Evolutionary conservation across 2,113 vertebrate species (phyloP).

Genomic region (Poeciliopsis occidentalis): DNA sequence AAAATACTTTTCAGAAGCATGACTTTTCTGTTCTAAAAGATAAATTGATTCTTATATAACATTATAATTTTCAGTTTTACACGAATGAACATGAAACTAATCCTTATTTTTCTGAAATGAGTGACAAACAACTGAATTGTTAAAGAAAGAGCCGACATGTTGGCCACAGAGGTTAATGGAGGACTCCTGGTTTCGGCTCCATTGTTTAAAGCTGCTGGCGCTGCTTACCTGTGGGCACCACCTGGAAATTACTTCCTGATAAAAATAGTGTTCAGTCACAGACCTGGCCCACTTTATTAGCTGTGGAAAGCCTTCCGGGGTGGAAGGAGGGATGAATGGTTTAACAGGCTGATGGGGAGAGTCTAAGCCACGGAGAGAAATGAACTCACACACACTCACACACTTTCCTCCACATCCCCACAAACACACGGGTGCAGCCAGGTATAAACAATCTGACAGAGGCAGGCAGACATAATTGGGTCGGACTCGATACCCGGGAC

Average conservation of each 20-base stretch:
- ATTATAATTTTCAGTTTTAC: no score
- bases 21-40: neutral
- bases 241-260: conserved; percentile 79
- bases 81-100: neutral
- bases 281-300: conserved; percentile 83
- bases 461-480: conserved; percentile 74
- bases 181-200: conserved; percentile 68
- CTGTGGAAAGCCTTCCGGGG: conserved; percentile 74
- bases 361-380: conserved; percentile 5
- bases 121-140: no score
- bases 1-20: neutral
- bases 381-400: neutral
- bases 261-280: conserved; percentile 76
- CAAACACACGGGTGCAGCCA: conserved; percentile 69
- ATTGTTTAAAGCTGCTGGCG: conserved; percentile 60
- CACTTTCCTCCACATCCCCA: conserved; percentile 45
- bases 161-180: conserved; percentile 56
- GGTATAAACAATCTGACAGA: conserved; percentile 76
- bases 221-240: conserved; percentile 72
- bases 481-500: conserved; percentile 54
- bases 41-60: neutral
- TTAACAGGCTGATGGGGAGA: neutral
- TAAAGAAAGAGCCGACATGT: no score
- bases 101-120: neutral
- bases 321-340: conserved; percentile 42